These are phyloP conservation scores for Drosophila pruinosa DNA, from an alignment of 1,140 invertebrate species.

Conservation along the genomic window DNA sequence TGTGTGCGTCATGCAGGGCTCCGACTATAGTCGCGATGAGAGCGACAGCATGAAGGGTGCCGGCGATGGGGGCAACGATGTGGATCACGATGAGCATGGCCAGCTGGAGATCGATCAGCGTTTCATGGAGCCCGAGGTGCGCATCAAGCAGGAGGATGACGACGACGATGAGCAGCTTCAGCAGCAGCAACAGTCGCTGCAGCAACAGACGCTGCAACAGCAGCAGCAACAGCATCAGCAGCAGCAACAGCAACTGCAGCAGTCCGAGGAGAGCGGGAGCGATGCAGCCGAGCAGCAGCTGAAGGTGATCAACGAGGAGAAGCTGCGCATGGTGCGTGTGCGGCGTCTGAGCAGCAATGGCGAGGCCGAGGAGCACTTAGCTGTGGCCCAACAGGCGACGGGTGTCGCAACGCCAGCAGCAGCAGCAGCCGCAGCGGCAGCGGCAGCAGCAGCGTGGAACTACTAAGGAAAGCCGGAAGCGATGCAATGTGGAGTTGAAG, in stretches of 20 bases:
- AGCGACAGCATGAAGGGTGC: conserved; percentile 86
- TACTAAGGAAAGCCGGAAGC: conserved; percentile 54
- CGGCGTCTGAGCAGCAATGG: conserved; percentile 65
- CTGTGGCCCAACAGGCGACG: conserved; percentile 10
- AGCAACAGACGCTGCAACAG: no score
- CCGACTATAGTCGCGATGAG: conserved; percentile 91
- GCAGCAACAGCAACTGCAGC: conserved; percentile 8
- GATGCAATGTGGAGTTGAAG: conserved; percentile 56
- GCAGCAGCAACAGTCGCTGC: no score
- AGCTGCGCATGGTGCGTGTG: conserved; percentile 74
- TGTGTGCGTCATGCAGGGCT: conserved; percentile 92
- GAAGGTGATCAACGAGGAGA: conserved; percentile 75
- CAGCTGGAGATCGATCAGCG: conserved; percentile 66
- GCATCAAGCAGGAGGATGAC: conserved; percentile 77
- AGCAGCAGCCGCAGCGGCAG: conserved; percentile 18
- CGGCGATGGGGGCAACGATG: conserved; percentile 83
- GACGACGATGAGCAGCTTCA: conserved; percentile 57
- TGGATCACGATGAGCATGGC: conserved; percentile 79
- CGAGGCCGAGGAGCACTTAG: conserved; percentile 32
- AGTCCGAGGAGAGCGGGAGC: conserved; percentile 30
- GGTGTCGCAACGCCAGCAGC: conserved; percentile 12
- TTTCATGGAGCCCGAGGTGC: conserved; percentile 78
- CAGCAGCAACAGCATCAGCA: conserved; percentile 12
- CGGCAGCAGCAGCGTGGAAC: conserved; percentile 51
- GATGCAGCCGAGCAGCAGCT: conserved; percentile 46